Base-by-base conservation (phyloP, 2,888 invertebrate genomes). In the Tigriopus californicus region DNA sequence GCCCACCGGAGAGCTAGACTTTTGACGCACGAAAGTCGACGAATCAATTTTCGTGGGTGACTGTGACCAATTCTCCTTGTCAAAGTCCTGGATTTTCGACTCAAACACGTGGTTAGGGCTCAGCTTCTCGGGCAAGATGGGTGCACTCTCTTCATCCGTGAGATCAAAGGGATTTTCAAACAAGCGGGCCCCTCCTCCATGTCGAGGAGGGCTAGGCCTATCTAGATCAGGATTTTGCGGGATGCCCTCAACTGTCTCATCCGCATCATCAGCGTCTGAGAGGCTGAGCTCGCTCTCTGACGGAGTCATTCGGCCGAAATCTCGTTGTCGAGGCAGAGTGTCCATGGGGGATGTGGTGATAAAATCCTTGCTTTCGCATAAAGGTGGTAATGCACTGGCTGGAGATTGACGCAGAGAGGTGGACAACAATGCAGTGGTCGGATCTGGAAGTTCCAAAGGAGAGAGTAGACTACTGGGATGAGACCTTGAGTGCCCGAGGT, bases 1-100 rank as follows among this genome's bases (percentile, higher is more conserved):
- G 12, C 20, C 22, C 44, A 67, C 66, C 58, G 84, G 83, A 73
- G 82, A 87, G 85, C 88, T 87, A 60, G 88, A 87, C 74, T 87
- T 88, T 63, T 85, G 87, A 60, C 87, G 84, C 66, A 88, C 83
- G 11, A 49, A 49, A 3, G 49, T 49, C 13, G 20, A 22, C 4
- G 49, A 20, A 22, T 49, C 49, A 15, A 49, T 12, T 18, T 18
- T 13, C 20, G 13, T 18, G 15, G 3, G 20, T 20, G 6, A 4
- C 3, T 13, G 15, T 13, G 20, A 12, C n/a, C 5, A 44, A 18
- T 18, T 15, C 22, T 15, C 22, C 5, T 3, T 22, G 20, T 15
- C 49, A 20, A 13, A 20, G 20, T 15, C 49, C 6, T 49, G 20
- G 5, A 49, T 18, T 22, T 20, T 18, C 22, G 49, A 49, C 49